Evolutionary conservation across 2,888 invertebrate species (phyloP).

Genomic region (Leucophenga maculata): DNA sequence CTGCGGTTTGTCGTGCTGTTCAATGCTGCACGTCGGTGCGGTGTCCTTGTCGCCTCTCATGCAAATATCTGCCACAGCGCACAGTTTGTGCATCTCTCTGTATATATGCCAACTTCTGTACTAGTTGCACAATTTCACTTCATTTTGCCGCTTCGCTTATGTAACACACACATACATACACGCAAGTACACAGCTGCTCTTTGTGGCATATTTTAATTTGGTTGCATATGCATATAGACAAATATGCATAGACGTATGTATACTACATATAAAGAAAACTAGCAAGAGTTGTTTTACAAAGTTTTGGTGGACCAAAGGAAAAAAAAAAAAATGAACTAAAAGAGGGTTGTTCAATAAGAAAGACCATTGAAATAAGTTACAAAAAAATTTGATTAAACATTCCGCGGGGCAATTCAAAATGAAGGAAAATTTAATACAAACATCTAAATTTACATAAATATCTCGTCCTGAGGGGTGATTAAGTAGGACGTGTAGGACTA

Average conservation of each 20-base stretch:
- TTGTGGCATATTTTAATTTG: constrained; percentile 65
- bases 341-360: no score
- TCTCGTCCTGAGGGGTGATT: no score
- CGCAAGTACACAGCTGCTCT: constrained; percentile 36
- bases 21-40: no score
- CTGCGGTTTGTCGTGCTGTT: neutral
- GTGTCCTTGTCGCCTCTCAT: neutral
- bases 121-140: constrained; percentile 1
- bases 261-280: neutral
- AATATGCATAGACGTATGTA: constrained; percentile 28
- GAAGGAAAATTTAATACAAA: no score
- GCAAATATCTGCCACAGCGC: neutral
- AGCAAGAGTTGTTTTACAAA: no score
- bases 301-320: no score
- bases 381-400: no score
- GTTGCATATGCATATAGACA: constrained; percentile 41
- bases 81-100: neutral
- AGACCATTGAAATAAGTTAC: no score
- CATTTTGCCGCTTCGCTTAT: constrained; percentile 39
- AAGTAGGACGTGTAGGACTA: no score
- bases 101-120: neutral
- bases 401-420: no score
- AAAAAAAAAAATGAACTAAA: no score
- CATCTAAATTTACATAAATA: no score
- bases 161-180: constrained; percentile 24